Evolutionary conservation across 2,888 invertebrate species (phyloP).

Genomic region (Drosophila cracens): DNA sequence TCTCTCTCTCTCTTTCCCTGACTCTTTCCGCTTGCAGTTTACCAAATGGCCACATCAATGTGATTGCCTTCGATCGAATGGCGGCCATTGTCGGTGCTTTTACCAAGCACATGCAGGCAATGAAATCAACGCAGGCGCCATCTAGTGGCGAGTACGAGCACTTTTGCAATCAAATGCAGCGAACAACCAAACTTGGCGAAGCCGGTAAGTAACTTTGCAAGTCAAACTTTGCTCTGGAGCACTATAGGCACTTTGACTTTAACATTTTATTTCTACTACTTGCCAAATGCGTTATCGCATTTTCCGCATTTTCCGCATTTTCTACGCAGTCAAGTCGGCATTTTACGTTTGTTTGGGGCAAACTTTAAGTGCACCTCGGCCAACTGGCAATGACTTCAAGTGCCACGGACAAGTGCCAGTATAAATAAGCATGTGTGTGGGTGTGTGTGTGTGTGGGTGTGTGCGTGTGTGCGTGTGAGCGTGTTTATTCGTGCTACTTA

Average conservation of each 20-base stretch:
- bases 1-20: constrained; percentile 1
- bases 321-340: constrained; percentile 46
- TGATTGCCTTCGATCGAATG: constrained; percentile 86
- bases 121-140: constrained; percentile 74
- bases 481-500: constrained; percentile 39
- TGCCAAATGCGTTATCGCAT: constrained; percentile 64
- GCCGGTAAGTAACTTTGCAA: constrained; percentile 82
- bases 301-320: constrained; percentile 64
- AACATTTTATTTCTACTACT: constrained; percentile 32
- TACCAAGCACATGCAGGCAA: constrained; percentile 84
- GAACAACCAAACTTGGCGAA: constrained; percentile 83
- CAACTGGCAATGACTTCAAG: constrained; percentile 60
- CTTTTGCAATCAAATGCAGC: constrained; percentile 84
- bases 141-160: constrained; percentile 82
- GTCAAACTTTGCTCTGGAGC: constrained; percentile 42
- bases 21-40: constrained; percentile 86
- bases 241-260: constrained; percentile 13
- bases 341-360: constrained; percentile 45
- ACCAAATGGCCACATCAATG: constrained; percentile 93
- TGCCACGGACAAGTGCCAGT: constrained; percentile 44
- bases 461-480: neutral
- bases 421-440: constrained; percentile 25
- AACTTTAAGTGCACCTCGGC: constrained; percentile 64
- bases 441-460: constrained; percentile 4
- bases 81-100: constrained; percentile 85